A percentile compares a stretch with the other conserved stretches of the same genome.
phyloP scores from a whole-genome alignment of 2,113 vertebrate genomes.

The Climacteris rufus region DNA sequence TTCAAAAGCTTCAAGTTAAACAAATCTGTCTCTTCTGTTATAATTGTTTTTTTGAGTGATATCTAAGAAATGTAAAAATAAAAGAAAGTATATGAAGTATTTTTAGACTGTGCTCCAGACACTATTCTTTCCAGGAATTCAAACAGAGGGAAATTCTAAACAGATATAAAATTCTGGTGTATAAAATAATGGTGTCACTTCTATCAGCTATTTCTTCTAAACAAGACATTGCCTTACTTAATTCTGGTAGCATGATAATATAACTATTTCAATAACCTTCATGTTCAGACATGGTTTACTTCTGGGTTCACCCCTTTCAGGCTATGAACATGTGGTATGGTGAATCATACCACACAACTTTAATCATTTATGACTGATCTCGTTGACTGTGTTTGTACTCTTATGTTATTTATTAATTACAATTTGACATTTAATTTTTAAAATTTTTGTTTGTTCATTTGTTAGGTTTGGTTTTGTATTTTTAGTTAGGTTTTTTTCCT shows the following conservation, averaged over 20 bases:
- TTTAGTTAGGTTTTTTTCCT: neutral
- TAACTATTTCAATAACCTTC: neutral
- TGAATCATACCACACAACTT: neutral
- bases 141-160: neutral
- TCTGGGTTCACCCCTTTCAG: neutral
- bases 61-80: neutral
- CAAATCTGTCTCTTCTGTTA: neutral
- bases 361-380: neutral
- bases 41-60: neutral
- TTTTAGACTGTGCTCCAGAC: neutral
- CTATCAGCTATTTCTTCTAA: neutral
- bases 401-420: neutral
- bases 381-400: neutral
- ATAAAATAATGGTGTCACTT: neutral
- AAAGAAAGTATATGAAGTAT: neutral
- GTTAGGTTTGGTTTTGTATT: neutral
- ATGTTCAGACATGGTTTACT: neutral
- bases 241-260: neutral
- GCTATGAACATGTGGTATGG: neutral
- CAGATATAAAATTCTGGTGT: neutral
- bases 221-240: neutral
- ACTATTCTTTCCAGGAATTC: neutral
- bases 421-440: neutral
- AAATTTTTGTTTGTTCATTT: neutral
- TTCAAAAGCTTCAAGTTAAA: neutral